Evolutionary conservation across 2,797 vertebrate species (phyloP), one percentile per base, ranked within the genome.

Genomic region (Loris lydekkerianus): DNA sequence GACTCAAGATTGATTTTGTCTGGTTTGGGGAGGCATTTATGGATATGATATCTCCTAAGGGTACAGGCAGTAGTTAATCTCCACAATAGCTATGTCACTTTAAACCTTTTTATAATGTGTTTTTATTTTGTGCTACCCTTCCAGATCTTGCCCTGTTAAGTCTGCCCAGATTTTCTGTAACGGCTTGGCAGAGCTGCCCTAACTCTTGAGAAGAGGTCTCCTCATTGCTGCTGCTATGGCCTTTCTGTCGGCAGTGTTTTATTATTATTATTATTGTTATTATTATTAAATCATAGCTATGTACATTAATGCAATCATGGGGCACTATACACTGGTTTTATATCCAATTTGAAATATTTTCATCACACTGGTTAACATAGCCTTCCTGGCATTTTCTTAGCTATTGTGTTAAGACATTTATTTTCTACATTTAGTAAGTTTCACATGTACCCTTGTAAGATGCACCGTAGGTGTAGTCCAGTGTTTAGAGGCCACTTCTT

Each of bases 181-280:
- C 20, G 20, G 11, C 23, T 18, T 46, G 21, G 5, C 20, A 76
- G 40, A 70, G 29, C 29, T 69, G 23, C 17, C 31, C 6, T 40
- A n/a, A 1, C 29, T 34, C 89, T 69, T 46, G 31, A 80, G 61
- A 29, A 61, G 75, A 60, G 15, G 3, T 23, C 56, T 63, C 4
- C 56, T 17, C 11, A 27, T 5, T 40, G 11, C 6, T n/a, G 0
- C 37, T 25, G 1, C 4, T 53, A 0, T 0, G 3, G 8, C 56
- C 37, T 23, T 70, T 89, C 17, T 23, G 27, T 20, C n/a, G 34
- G 56, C 69, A 76, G 7, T 2, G 27, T 40, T 40, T 40, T 40
- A 3, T 40, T 40, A 40, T 40, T 40, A 3, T 40, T 40, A 40
- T 40, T 40, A 3, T 40, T 40, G 5, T 40, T 40, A 3, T 40